Evolutionary conservation across 2,888 invertebrate species (phyloP).

Genomic region (Acrocyrtus sp.): DNA sequence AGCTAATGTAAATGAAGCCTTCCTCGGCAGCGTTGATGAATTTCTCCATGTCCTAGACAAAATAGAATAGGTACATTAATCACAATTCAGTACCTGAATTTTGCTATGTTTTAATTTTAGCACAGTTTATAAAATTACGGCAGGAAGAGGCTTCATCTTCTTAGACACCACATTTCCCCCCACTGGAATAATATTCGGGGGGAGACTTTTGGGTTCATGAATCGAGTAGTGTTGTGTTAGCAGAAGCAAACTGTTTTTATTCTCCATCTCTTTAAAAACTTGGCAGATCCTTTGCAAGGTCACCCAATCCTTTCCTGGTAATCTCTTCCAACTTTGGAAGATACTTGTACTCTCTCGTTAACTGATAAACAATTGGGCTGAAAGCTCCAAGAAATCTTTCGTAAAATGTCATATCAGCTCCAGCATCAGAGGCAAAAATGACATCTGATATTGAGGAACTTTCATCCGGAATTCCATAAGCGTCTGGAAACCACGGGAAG

Average conservation of each 20-base stretch:
- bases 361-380: conserved; percentile 32
- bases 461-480: conserved; percentile 39
- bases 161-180: background rate
- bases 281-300: conserved; percentile 20
- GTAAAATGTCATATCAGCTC: conserved; percentile 10
- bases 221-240: conserved; percentile 45
- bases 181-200: conserved; percentile 39
- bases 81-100: background rate
- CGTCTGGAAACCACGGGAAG: conserved; percentile 38
- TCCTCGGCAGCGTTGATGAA: background rate
- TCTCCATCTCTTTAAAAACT: conserved; percentile 44
- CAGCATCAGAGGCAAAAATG: background rate
- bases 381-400: conserved; percentile 35
- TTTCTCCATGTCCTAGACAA: background rate
- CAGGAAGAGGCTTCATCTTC: background rate
- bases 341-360: conserved; percentile 11
- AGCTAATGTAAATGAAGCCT: conserved; percentile 26
- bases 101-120: background rate
- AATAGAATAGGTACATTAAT: background rate
- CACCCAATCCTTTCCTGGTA: conserved; percentile 27
- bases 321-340: conserved; percentile 45
- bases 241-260: conserved; percentile 44
- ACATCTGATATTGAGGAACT: background rate
- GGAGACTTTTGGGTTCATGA: conserved; percentile 43
- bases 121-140: background rate